Base-by-base conservation (phyloP, 2,888 invertebrate species). In the Leucophora obtusa region DNA sequence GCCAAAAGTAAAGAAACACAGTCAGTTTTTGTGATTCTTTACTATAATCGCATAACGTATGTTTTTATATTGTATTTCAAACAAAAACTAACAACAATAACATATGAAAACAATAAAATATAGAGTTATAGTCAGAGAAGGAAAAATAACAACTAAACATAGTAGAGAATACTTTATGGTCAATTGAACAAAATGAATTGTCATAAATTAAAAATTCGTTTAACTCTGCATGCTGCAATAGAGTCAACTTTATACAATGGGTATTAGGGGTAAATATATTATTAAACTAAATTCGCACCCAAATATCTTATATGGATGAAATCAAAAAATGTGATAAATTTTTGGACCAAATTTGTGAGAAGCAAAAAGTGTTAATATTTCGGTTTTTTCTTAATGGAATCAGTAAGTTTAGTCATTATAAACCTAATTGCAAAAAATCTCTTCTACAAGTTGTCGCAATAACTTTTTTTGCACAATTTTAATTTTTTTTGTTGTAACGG, bases 121-220 rank as follows among this genome's bases (percentile, higher is more conserved):
- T 76, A 66, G 63, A 66, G 21, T 62, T 56, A 50, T 38, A 51
- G 33, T 35, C 71, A 58, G 33, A 54, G 14, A 65, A 21, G 65
- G 35, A 54, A 21, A 62, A 21, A 43, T 33, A 35, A 53, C 28
- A 35, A 47, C 53, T 33, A 53, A 21, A 24, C 18, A 65, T 47
- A 65, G 65, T 43, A 66, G 51, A 24, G 51, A 77, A 81, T 70
- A 73, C 65, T 76, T 82, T 76, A 82, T 82, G 82, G 82, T 82
- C 82, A 82, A 83, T 83, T 83, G 82, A 83, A 81, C 78, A 76
- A 80, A 82, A 78, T 82, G 71, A 74, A 82, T 78, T 75, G 73
- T 79, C 76, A 81, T 83, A 83, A 83, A 83, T 83, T 83, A 81
- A 81, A 81, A 81, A 83, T 81, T 83, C 82, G 82, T 81, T 83